Conservation (phyloP, 2,113 vertebrate genomes). For the Agapornis roseicollis region DNA sequence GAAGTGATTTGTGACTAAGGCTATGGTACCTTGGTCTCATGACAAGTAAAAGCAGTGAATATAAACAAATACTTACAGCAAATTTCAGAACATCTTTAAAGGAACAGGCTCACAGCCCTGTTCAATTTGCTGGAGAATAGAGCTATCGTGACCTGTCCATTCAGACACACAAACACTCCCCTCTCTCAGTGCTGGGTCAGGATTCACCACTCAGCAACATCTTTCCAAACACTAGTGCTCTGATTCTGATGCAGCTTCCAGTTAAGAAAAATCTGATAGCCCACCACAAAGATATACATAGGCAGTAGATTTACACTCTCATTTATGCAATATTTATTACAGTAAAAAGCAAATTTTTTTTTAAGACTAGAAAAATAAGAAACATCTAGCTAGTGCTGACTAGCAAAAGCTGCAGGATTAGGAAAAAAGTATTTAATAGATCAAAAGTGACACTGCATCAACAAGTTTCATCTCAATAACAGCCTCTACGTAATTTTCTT, state of each 20-base stretch:
- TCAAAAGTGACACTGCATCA: neutral
- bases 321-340: neutral
- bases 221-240: neutral
- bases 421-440: neutral
- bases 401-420: neutral
- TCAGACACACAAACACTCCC: fast-evolving
- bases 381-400: neutral
- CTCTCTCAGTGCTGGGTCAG: neutral
- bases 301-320: neutral
- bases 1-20: neutral
- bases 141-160: neutral
- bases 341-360: neutral
- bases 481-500: neutral
- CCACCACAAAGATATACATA: neutral
- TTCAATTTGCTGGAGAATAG: neutral
- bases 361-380: neutral
- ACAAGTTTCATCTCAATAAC: neutral
- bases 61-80: neutral
- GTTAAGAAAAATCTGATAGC: neutral
- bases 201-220: neutral
- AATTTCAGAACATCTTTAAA: neutral
- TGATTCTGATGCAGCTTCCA: neutral
- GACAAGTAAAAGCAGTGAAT: neutral
- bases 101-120: neutral
- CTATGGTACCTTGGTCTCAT: neutral